Conservation (phyloP, 2,797 vertebrate genomes). For the Parotocinclus haroldoi region DNA sequence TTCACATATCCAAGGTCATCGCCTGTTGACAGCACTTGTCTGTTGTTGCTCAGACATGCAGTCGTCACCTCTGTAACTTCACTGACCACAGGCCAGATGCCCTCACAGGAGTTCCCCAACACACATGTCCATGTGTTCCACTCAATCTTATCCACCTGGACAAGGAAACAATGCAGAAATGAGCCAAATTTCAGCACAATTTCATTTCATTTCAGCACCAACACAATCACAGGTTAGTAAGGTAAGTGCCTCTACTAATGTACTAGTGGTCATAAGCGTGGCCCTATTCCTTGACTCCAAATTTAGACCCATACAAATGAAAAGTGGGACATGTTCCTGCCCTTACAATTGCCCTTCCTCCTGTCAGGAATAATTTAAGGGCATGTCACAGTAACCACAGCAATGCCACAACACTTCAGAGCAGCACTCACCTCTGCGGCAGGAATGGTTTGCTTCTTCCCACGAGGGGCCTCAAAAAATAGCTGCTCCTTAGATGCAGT, state of each 20-base stretch:
- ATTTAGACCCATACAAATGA: slow-evolving; percentile 62
- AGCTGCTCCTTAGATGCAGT: slow-evolving; percentile 95
- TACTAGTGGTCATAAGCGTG: slow-evolving; percentile 50
- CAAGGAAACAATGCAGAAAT: slow-evolving; percentile 7
- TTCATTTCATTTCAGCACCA: slow-evolving; percentile 3
- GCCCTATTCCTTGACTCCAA: slow-evolving; percentile 55
- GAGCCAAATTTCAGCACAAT: too few relatives aligned
- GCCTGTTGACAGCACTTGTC: slow-evolving; percentile 88
- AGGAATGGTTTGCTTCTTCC: slow-evolving; percentile 90
- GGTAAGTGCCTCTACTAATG: slow-evolving; percentile 42
- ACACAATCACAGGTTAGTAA: slow-evolving; percentile 14
- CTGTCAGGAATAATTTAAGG: slow-evolving; percentile 53
- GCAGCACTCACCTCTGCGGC: slow-evolving; percentile 80
- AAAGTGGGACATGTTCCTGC: slow-evolving; percentile 70
- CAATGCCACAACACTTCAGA: slow-evolving; percentile 16
- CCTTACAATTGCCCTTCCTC: slow-evolving; percentile 57
- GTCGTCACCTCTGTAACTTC: slow-evolving; percentile 91
- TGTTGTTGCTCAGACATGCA: slow-evolving; percentile 87
- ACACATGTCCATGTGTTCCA: slow-evolving; percentile 97
- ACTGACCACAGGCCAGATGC: slow-evolving; percentile 92
- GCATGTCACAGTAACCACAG: slow-evolving; percentile 38
- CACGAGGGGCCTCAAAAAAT: slow-evolving; percentile 97
- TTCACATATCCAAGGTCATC: slow-evolving; percentile 98
- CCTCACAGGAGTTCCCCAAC: slow-evolving; percentile 88
- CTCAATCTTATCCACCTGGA: slow-evolving; percentile 92